Conservation (phyloP, 2,113 vertebrate genomes). For the Oryzias woworae region DNA sequence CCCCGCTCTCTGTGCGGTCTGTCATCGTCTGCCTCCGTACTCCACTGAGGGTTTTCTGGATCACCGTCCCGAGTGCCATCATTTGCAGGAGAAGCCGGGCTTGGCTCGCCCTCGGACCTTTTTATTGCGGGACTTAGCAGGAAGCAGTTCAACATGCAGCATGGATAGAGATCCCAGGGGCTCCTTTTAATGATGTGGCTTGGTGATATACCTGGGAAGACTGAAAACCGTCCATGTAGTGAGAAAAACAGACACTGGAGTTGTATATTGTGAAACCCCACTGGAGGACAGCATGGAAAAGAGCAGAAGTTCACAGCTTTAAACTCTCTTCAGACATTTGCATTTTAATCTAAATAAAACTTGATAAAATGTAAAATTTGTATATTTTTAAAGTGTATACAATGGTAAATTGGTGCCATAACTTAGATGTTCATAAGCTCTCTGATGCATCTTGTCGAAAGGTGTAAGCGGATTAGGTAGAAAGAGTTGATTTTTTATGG, state of each 20-base stretch:
- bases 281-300: slow-evolving; percentile 34
- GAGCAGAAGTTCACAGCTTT: slow-evolving; percentile 45
- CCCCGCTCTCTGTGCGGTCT: slow-evolving; percentile 65
- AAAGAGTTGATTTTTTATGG: no score
- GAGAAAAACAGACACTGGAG: slow-evolving; percentile 19
- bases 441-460: slow-evolving; percentile 42
- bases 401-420: slow-evolving; percentile 41
- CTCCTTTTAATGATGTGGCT: slow-evolving; percentile 73
- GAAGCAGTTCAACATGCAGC: slow-evolving; percentile 49
- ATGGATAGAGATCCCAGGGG: slow-evolving; percentile 67
- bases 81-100: slow-evolving; percentile 72
- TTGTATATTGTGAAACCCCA: slow-evolving; percentile 11
- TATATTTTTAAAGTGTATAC: slow-evolving; percentile 19
- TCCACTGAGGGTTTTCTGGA: slow-evolving; percentile 63
- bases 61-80: slow-evolving; percentile 73
- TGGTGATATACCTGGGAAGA: slow-evolving; percentile 64
- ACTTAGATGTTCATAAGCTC: slow-evolving; percentile 36
- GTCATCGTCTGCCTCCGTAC: slow-evolving; percentile 71
- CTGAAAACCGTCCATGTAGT: slow-evolving; percentile 48
- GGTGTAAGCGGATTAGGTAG: no score
- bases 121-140: slow-evolving; percentile 63
- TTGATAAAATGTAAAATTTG: slow-evolving; percentile 12
- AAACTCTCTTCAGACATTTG: slow-evolving; percentile 42
- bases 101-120: slow-evolving; percentile 64
- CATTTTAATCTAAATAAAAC: slow-evolving; percentile 29